Conservation (phyloP, 2,888 invertebrate species). For the Thecophora atra region DNA sequence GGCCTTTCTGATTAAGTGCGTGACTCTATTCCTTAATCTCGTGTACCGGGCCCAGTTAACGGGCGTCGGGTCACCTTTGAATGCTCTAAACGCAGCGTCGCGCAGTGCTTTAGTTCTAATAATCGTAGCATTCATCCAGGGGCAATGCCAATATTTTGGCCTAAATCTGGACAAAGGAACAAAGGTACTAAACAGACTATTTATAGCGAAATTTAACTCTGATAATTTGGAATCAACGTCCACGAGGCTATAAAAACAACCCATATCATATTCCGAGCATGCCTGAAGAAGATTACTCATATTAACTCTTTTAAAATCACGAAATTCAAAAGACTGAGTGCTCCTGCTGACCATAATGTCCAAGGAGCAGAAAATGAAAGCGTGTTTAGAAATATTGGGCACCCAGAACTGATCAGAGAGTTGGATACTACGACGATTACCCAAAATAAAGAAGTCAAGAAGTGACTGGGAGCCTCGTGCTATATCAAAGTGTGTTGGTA, state of each 20-base stretch:
- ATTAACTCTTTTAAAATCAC: no score
- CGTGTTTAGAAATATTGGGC: constrained; percentile 1
- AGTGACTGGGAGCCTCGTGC: neutral
- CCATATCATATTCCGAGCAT: neutral
- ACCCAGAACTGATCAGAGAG: neutral
- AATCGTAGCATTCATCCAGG: neutral
- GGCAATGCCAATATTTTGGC: neutral
- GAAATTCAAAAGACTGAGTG: no score
- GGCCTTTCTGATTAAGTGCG: neutral
- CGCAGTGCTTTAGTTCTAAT: neutral
- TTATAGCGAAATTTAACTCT: neutral
- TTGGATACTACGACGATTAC: neutral
- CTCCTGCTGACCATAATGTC: neutral
- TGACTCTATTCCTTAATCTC: neutral
- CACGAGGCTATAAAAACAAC: neutral
- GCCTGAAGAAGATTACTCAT: no score
- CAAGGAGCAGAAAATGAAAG: neutral
- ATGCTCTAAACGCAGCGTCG: no score
- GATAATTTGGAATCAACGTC: neutral
- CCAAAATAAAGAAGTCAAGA: neutral
- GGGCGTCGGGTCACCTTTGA: no score
- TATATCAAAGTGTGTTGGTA: neutral
- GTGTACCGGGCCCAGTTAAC: no score
- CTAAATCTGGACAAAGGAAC: neutral
- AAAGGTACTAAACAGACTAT: neutral